Evolutionary conservation across 1,140 invertebrate genomes (phyloP).

Genomic region (Rhagoletis pomonella): DNA sequence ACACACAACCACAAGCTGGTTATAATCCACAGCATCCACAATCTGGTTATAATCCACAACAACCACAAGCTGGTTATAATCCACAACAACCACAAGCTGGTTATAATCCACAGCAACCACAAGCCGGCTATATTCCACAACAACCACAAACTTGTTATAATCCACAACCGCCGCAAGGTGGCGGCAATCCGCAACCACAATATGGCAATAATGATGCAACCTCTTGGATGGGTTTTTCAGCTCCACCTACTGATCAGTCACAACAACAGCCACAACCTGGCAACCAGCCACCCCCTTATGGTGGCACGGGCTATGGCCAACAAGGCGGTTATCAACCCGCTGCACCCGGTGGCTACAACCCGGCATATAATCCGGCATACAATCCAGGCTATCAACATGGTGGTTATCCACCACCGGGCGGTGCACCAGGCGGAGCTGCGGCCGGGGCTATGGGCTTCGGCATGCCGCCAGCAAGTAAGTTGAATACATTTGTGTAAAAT

Average conservation of each 20-base stretch:
- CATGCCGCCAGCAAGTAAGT: constrained; percentile 71
- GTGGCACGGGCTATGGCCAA: constrained; percentile 51
- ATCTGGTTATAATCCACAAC: too few relatives aligned
- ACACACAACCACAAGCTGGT: too few relatives aligned
- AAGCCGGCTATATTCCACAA: constrained; percentile 52
- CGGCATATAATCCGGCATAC: constrained; percentile 51
- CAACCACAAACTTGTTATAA: not conserved
- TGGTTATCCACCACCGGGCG: constrained; percentile 23
- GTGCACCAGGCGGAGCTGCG: constrained; percentile 59
- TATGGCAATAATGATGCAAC: constrained; percentile 56
- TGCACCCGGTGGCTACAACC: constrained; percentile 53
- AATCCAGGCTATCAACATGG: constrained; percentile 52
- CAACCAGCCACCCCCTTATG: constrained; percentile 67
- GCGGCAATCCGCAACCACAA: constrained; percentile 26
- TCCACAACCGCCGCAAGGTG: too few relatives aligned
- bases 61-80: not conserved
- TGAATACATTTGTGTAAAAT: not conserved
- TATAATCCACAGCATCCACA: too few relatives aligned
- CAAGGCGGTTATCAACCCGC: constrained; percentile 56
- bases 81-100: constrained; percentile 50
- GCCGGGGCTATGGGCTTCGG: constrained; percentile 69
- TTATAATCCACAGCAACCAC: constrained; percentile 36
- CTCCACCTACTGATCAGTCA: constrained; percentile 62
- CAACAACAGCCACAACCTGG: constrained; percentile 65
- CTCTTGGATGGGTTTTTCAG: constrained; percentile 72